phyloP scores from a whole-genome alignment of 1,140 invertebrate species.

The Zophobas atratus region DNA sequence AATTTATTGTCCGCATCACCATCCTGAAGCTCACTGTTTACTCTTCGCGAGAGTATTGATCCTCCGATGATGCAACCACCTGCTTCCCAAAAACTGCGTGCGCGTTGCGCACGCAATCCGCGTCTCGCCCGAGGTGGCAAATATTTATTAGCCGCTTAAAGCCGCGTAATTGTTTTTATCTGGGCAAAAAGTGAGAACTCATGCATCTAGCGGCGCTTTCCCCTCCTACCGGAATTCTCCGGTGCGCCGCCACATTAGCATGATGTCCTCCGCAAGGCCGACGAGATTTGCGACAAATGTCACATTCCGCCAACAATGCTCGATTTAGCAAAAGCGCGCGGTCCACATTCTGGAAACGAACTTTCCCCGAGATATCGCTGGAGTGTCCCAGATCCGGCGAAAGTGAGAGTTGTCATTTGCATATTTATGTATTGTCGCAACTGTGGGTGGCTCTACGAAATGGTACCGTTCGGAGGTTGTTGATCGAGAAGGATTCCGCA shows the following conservation, averaged over 20 bases:
- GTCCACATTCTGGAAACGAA: background rate
- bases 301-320: conserved; percentile 51
- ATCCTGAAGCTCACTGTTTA: too few species aligned
- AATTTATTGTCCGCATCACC: too few species aligned
- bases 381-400: conserved; percentile 10
- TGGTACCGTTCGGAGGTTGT: background rate
- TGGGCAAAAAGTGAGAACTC: too few species aligned
- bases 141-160: too few species aligned
- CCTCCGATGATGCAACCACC: too few species aligned
- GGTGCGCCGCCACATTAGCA: background rate
- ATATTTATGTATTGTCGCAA: conserved; percentile 47
- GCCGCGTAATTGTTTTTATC: too few species aligned
- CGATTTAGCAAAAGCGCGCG: conserved; percentile 25
- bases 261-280: conserved; percentile 50
- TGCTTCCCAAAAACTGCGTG: too few species aligned
- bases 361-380: background rate
- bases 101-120: too few species aligned
- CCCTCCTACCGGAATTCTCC: too few species aligned
- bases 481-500: conserved; percentile 5
- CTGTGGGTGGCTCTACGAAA: conserved; percentile 37
- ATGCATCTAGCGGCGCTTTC: too few species aligned
- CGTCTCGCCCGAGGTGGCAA: too few species aligned
- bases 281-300: conserved; percentile 54
- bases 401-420: conserved; percentile 49
- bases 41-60: too few species aligned